These are phyloP conservation scores for Cryptotis parvus DNA, from an alignment of 2,113 vertebrate genomes.

Conservation along the genomic window DNA sequence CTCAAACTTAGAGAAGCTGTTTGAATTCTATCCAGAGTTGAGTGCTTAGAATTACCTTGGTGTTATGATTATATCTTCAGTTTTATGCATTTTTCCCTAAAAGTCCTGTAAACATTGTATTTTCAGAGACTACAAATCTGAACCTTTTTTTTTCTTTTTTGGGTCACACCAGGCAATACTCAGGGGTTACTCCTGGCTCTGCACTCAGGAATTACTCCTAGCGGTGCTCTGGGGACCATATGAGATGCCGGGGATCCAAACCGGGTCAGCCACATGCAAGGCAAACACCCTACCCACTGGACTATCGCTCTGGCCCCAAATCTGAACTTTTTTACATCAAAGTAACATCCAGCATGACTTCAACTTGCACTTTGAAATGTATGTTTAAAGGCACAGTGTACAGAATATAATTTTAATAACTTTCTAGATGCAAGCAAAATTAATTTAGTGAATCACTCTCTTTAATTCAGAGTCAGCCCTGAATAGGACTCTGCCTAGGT, in stretches of 20 bases:
- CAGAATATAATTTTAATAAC: not conserved
- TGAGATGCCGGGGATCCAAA: too few species aligned
- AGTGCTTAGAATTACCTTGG: not conserved
- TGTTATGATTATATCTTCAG: not conserved
- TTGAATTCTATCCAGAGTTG: not conserved
- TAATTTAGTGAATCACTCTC: not conserved
- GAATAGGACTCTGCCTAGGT: not conserved
- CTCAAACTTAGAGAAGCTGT: not conserved
- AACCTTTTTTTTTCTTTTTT: too few species aligned
- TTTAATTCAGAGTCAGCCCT: not conserved
- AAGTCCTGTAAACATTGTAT: not conserved
- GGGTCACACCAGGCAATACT: too few species aligned
- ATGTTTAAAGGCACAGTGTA: not conserved
- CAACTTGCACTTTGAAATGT: not conserved
- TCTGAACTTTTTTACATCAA: not conserved
- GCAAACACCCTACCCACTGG: too few species aligned
- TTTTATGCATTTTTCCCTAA: not conserved
- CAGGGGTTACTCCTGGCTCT: too few species aligned
- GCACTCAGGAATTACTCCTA: too few species aligned
- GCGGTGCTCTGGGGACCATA: too few species aligned
- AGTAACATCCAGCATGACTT: not conserved
- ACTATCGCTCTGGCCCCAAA: too few species aligned
- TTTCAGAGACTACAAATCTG: not conserved
- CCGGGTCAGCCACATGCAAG: too few species aligned
- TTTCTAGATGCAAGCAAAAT: not conserved